These are phyloP conservation scores for Pharmacophagus antenor DNA, from an alignment of 2,888 invertebrate species.

Conservation along the genomic window DNA sequence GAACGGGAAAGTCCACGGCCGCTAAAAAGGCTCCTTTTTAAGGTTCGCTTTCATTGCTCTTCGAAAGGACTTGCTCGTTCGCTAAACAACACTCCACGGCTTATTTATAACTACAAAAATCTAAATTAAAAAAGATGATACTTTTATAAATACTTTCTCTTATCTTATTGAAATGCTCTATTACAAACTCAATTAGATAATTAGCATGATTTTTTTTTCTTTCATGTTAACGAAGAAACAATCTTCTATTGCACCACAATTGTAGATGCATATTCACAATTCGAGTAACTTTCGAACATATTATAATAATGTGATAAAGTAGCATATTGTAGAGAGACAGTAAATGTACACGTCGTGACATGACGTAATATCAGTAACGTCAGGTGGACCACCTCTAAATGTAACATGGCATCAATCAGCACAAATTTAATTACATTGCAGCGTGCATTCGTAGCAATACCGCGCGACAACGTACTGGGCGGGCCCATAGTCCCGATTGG, in stretches of 20 bases:
- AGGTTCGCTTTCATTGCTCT: constrained; percentile 18
- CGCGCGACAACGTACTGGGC: constrained; percentile 15
- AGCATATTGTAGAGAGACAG: background rate
- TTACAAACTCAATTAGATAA: background rate
- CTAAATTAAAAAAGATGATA: constrained; percentile 22
- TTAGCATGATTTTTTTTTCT: background rate
- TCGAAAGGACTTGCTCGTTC: constrained; percentile 20
- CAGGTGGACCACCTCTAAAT: constrained; percentile 11
- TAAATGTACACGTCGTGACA: background rate
- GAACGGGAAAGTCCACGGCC: constrained; percentile 33
- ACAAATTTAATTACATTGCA: constrained; percentile 29
- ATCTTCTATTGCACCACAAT: no score
- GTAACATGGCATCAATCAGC: constrained; percentile 28
- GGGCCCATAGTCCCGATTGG: constrained; percentile 20
- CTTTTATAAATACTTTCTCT: constrained; percentile 9
- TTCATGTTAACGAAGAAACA: background rate
- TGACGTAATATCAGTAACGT: constrained; percentile 21
- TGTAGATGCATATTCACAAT: no score
- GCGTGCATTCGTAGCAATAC: constrained; percentile 4
- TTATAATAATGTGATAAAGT: background rate
- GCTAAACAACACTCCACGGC: constrained; percentile 20
- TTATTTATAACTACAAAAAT: constrained; percentile 22
- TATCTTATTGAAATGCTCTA: background rate
- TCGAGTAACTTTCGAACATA: background rate
- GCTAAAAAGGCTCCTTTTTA: constrained; percentile 25